Percentiles rank a stretch among this genome's conserved stretches.
phyloP scores from a whole-genome alignment of 2,797 vertebrate species.

The Hybognathus amarus region DNA sequence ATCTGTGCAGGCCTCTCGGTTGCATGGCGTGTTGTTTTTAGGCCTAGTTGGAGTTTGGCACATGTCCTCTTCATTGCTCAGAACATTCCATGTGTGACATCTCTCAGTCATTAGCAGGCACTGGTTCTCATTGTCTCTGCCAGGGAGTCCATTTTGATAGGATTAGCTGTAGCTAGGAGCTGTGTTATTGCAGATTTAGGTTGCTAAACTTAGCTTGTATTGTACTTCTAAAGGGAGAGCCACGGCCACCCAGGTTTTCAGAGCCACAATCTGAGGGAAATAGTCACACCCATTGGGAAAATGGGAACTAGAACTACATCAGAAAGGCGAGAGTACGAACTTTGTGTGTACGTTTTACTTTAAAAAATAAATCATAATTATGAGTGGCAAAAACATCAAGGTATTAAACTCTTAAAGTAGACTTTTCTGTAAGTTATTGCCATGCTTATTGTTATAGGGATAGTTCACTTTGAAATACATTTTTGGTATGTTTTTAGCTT shows the following conservation, averaged over 20 bases:
- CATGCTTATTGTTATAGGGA: neutral
- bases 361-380: neutral
- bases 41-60: conserved; percentile 73
- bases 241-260: conserved; percentile 79
- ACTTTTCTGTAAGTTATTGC: neutral
- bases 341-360: neutral
- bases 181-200: conserved; percentile 79
- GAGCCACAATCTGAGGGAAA: conserved; percentile 64
- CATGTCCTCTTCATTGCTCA: conserved; percentile 68
- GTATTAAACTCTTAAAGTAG: neutral
- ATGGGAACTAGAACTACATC: conserved; percentile 26
- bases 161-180: conserved; percentile 78
- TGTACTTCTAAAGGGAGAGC: conserved; percentile 74
- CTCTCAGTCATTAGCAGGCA: conserved; percentile 72
- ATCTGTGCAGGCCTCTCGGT: conserved; percentile 75
- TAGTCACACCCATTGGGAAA: conserved; percentile 66
- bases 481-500: no score
- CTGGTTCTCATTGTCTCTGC: conserved; percentile 75
- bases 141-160: conserved; percentile 82
- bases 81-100: conserved; percentile 76
- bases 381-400: no score
- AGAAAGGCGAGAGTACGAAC: conserved; percentile 67
- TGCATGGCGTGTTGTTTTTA: conserved; percentile 78
- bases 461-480: no score
- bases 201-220: conserved; percentile 76